These are phyloP conservation scores for Malthinus flaveolus DNA, from an alignment of 2,888 invertebrate species.

Conservation along the genomic window DNA sequence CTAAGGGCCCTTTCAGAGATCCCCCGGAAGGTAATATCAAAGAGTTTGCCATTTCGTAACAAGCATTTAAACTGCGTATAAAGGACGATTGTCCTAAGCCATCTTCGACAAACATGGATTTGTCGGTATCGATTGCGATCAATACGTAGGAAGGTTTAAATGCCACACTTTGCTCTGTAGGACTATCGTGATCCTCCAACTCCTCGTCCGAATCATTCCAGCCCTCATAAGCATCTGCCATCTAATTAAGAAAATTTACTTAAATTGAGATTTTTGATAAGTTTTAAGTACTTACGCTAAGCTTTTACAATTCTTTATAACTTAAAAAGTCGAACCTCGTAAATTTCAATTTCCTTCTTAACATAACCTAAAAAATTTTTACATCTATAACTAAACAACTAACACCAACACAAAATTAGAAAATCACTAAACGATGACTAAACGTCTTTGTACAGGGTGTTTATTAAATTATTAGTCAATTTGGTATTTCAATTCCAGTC, in stretches of 20 bases:
- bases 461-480: too few relatives aligned
- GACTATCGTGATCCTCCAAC: too few relatives aligned
- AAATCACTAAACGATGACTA: too few relatives aligned
- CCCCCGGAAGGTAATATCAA: slow-evolving; percentile 6
- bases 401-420: too few relatives aligned
- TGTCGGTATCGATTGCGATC: slow-evolving; percentile 21
- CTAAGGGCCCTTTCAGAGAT: slow-evolving; percentile 17
- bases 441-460: too few relatives aligned
- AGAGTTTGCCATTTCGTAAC: slow-evolving; percentile 15
- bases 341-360: too few relatives aligned
- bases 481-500: too few relatives aligned
- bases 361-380: too few relatives aligned
- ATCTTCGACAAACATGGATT: slow-evolving; percentile 19
- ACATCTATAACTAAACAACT: too few relatives aligned
- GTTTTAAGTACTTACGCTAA: too few relatives aligned
- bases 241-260: background rate
- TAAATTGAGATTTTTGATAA: background rate
- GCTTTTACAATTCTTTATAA: too few relatives aligned
- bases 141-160: slow-evolving; percentile 22
- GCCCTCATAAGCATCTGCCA: slow-evolving; percentile 22
- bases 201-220: slow-evolving; percentile 13
- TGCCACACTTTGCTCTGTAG: background rate
- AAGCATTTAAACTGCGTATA: slow-evolving; percentile 12
- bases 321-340: too few relatives aligned
- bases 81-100: slow-evolving; percentile 7